A percentile compares a stretch with the other conserved stretches of the same genome.
Evolutionary conservation across 1,140 invertebrate genomes (phyloP).

Genomic region (Andrena cerasifolii): DNA sequence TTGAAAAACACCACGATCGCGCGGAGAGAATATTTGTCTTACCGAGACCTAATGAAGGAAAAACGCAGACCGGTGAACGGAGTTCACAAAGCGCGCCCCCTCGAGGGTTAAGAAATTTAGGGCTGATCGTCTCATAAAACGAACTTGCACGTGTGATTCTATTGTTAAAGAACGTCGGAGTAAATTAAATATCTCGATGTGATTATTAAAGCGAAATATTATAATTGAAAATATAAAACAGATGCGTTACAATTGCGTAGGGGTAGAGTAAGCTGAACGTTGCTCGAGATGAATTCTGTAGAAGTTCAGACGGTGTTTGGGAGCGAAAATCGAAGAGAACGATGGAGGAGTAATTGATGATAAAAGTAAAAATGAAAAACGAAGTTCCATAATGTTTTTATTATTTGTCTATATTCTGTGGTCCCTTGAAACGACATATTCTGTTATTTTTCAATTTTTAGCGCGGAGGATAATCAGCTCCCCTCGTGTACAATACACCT

Average conservation of each 20-base stretch:
- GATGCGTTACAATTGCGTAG: neutral
- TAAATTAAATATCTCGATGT: neutral
- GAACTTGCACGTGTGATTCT: neutral
- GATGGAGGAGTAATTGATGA: constrained; percentile 9
- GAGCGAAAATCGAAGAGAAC: neutral
- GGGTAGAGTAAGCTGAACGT: neutral
- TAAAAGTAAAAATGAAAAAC: constrained; percentile 36
- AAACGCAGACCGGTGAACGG: too few species aligned
- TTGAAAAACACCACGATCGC: too few species aligned
- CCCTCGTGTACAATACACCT: constrained; percentile 20
- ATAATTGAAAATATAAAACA: neutral
- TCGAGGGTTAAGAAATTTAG: too few species aligned
- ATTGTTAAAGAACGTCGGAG: too few species aligned
- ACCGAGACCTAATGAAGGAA: too few species aligned
- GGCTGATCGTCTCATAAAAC: neutral
- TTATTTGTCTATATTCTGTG: constrained; percentile 49
- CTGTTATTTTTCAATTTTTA: neutral
- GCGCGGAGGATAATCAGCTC: neutral
- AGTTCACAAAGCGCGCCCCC: too few species aligned
- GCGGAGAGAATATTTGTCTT: too few species aligned
- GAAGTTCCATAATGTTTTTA: constrained; percentile 42
- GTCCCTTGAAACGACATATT: constrained; percentile 46
- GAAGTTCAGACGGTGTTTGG: neutral
- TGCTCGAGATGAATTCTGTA: neutral
- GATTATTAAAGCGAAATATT: neutral